phyloP scores from a whole-genome alignment of 2,797 vertebrate genomes.

The Eulemur rubriventer region DNA sequence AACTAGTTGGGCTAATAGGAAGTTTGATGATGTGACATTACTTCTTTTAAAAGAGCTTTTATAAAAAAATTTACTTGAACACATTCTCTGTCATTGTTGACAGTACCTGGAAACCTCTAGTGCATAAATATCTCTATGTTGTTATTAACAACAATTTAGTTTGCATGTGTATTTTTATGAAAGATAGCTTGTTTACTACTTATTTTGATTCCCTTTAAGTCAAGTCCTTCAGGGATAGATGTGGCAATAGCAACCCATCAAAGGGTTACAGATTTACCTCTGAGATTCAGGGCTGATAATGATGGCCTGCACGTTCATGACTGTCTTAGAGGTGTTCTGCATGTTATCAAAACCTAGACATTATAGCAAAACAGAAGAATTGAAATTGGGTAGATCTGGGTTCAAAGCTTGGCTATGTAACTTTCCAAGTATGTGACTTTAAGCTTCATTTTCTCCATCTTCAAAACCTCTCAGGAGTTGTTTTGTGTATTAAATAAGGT shows the following conservation, averaged over 20 bases:
- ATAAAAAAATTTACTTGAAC: not conserved
- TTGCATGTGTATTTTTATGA: not conserved
- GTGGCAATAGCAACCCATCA: not conserved
- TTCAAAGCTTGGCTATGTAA: not conserved
- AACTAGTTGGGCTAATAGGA: not conserved
- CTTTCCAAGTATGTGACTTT: not conserved
- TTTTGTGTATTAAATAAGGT: not conserved
- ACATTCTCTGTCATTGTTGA: not conserved
- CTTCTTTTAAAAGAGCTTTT: not conserved
- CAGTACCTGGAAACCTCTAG: not conserved
- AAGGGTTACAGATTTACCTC: not conserved
- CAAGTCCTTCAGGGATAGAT: not conserved
- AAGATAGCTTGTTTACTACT: not conserved
- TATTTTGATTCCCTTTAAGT: not conserved
- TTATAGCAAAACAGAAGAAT: not conserved
- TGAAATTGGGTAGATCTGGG: not conserved
- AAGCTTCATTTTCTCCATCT: not conserved
- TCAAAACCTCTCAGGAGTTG: not conserved
- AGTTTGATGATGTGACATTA: not conserved
- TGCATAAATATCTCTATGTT: not conserved
- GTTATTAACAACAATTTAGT: not conserved
- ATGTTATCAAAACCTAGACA: not conserved
- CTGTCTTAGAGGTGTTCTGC: not conserved
- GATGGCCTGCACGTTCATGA: fast-evolving
- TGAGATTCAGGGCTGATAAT: not conserved